Evolutionary conservation across 1,140 invertebrate genomes (phyloP), one percentile per base, ranked within the genome.

Genomic region (Bombyx mandarina): DNA sequence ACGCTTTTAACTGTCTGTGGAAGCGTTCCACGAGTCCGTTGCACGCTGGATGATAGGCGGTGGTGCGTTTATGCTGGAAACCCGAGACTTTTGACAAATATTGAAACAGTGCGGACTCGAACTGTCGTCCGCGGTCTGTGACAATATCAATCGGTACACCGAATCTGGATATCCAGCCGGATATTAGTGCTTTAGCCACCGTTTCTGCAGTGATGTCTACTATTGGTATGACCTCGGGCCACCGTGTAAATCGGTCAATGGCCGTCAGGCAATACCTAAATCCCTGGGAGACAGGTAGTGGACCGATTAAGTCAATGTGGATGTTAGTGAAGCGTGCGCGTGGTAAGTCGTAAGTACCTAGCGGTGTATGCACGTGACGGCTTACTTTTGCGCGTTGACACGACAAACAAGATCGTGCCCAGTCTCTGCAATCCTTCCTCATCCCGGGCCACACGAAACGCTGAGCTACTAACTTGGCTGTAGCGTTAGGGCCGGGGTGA

Each of bases 211-310:
- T 66, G 1, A 81, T 84, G 46, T 89, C 78, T 7, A 57, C 12
- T 0, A 89, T 50, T 3, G 88, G 88, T 7, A 80, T 58, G 2
- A 77, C 77, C 66, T 88, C 86, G 0, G 79, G 82, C 85, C 83
- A 90, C 9, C 81, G 61, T 1, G 89, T 86, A 58, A 76, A 89
- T 18, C 77, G 57, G 57, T 90, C 88, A 0, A 89, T 79, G 2
- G 69, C 63, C 0, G 89, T 90, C 0, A 90, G 60, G 6, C 75
- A 65, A 58, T 88, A 87, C 3, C 63, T 12, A 61, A 54, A 67
- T 5, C 72, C 81, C n/a, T 79, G 46, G 6, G 43, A 66, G 9
- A 52, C 1, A 9, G 61, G 61, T 2, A 62, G 47, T 0, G 61
- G 61, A 1, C 61, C 61, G 1, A 62, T 49, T 0, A 58, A 3